A percentile compares a stretch with the other conserved stretches of the same genome.
Evolutionary conservation across 1,140 invertebrate genomes (phyloP).

Genomic region (Wiebesia pumilae): DNA sequence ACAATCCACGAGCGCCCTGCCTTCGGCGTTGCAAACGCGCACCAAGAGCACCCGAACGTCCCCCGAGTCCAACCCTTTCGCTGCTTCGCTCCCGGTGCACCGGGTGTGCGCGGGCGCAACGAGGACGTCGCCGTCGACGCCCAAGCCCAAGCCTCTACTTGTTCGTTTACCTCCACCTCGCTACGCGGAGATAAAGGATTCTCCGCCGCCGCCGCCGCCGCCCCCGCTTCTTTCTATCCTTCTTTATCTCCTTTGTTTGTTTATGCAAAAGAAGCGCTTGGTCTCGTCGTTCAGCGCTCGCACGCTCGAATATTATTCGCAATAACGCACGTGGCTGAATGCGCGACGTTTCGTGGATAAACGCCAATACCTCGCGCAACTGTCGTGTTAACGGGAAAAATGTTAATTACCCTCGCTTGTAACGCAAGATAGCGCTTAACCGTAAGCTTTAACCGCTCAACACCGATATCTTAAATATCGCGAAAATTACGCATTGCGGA

Average conservation of each 20-base stretch:
- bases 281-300: neutral
- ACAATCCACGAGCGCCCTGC: neutral
- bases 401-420: neutral
- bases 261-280: neutral
- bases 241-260: neutral
- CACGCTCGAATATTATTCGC: neutral
- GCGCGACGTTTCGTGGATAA: neutral
- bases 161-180: neutral
- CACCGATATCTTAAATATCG: neutral
- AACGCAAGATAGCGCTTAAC: neutral
- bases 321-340: too few relatives aligned
- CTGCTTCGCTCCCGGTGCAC: neutral
- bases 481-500: neutral
- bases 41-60: neutral
- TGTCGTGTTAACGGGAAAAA: constrained; percentile 36
- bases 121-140: neutral
- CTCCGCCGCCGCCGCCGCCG: neutral
- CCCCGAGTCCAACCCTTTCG: neutral
- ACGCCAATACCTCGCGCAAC: constrained; percentile 14
- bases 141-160: neutral
- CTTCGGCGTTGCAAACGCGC: neutral
- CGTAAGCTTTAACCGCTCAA: neutral
- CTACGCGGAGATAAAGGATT: neutral
- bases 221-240: neutral
- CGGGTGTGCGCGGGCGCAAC: neutral